Evolutionary conservation across 1,140 invertebrate genomes (phyloP).

Genomic region (Drosophila lacteicornis): DNA sequence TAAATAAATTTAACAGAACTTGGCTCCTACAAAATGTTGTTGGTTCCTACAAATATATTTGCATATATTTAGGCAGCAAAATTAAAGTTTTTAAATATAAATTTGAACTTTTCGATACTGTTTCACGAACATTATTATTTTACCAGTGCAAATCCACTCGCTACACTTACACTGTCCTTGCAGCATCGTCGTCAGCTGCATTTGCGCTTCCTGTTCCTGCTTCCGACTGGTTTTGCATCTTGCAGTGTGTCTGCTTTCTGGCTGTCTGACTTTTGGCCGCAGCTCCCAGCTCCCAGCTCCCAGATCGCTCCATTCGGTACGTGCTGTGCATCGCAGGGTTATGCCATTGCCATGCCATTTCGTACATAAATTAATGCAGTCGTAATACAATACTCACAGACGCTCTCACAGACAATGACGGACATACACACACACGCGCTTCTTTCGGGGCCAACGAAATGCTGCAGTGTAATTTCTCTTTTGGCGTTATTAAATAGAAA

Average conservation of each 20-base stretch:
- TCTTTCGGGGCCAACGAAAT: slow-evolving; percentile 43
- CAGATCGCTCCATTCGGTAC: slow-evolving; percentile 46
- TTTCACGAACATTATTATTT: background rate
- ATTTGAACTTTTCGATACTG: too few relatives aligned
- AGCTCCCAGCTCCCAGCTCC: slow-evolving; percentile 17
- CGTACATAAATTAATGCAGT: slow-evolving; percentile 81
- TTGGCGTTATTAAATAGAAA: slow-evolving; percentile 77
- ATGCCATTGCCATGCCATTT: slow-evolving; percentile 57
- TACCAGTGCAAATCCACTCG: background rate
- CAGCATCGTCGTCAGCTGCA: slow-evolving; percentile 18
- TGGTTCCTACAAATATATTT: too few relatives aligned
- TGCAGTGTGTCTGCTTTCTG: slow-evolving; percentile 44
- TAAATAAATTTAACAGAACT: background rate
- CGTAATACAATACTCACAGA: slow-evolving; percentile 62
- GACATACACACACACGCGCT: slow-evolving; percentile 14
- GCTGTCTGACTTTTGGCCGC: slow-evolving; percentile 66
- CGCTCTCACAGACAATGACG: slow-evolving; percentile 13
- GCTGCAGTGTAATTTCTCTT: slow-evolving; percentile 81
- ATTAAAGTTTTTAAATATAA: background rate
- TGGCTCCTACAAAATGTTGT: too few relatives aligned
- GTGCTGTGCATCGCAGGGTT: slow-evolving; percentile 56
- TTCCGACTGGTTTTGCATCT: slow-evolving; percentile 69
- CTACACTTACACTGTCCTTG: slow-evolving; percentile 39
- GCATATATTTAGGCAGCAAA: background rate
- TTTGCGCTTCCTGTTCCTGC: slow-evolving; percentile 57